phyloP scores from a whole-genome alignment of 2,888 invertebrate species.

The Diachrysia chrysitis region DNA sequence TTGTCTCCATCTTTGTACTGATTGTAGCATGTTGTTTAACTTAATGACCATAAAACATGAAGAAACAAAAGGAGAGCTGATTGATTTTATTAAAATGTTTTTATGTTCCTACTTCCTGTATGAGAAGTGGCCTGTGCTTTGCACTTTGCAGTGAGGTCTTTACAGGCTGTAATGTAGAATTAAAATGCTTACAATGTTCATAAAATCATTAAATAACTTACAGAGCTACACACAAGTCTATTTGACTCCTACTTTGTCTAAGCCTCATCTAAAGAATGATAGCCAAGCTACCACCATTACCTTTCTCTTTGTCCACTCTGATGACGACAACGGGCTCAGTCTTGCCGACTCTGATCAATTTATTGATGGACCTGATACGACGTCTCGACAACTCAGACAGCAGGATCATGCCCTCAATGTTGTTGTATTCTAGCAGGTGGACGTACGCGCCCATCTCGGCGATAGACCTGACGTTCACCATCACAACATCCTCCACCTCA shows the following conservation, averaged over 20 bases:
- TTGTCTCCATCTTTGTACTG: no score
- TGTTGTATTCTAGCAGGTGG: slow-evolving; percentile 98
- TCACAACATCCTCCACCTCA: slow-evolving; percentile 99
- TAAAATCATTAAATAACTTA: neutral
- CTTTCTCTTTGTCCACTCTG: slow-evolving; percentile 99
- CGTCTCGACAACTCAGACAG: slow-evolving; percentile 99
- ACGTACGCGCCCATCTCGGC: slow-evolving; percentile 99
- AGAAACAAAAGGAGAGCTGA: no score
- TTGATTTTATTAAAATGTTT: no score
- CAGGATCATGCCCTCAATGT: slow-evolving; percentile 99
- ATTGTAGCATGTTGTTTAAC: no score
- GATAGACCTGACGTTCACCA: slow-evolving; percentile 99
- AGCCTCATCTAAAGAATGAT: no score
- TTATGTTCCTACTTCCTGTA: neutral
- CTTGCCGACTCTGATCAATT: slow-evolving; percentile 99
- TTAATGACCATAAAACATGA: no score
- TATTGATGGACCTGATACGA: slow-evolving; percentile 99
- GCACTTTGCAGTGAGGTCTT: neutral
- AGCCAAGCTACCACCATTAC: slow-evolving; percentile 75
- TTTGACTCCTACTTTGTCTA: no score
- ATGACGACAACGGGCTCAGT: slow-evolving; percentile 99
- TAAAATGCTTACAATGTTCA: neutral
- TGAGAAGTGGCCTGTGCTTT: no score
- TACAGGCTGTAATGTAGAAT: neutral
- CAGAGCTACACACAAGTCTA: neutral